Percentiles rank a stretch among this genome's conserved stretches.
These are phyloP conservation scores for Dioctria linearis DNA, from an alignment of 2,888 invertebrate species.

Conservation along the genomic window DNA sequence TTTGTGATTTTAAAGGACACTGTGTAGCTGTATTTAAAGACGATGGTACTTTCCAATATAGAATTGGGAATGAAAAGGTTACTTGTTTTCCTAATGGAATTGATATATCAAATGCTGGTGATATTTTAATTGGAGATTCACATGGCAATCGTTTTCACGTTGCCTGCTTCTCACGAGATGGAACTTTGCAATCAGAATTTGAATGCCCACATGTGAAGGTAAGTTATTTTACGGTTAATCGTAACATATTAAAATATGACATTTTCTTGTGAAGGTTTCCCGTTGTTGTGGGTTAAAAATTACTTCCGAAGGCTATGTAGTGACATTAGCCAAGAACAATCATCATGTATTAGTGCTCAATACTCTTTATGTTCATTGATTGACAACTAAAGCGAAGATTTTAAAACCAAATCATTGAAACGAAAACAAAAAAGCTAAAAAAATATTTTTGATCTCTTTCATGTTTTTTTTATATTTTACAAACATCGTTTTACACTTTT, in stretches of 20 bases:
- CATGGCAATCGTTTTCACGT: slow-evolving; percentile 98
- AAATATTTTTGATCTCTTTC: slow-evolving; percentile 62
- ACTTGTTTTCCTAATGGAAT: slow-evolving; percentile 99
- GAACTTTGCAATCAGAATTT: slow-evolving; percentile 89
- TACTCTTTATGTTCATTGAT: slow-evolving; percentile 93
- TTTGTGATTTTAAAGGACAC: slow-evolving; percentile 98
- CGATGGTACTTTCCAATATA: slow-evolving; percentile 90
- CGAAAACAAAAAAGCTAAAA: slow-evolving; percentile 59
- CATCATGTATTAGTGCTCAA: slow-evolving; percentile 97
- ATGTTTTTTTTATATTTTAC: slow-evolving; percentile 61
- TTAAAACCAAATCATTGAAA: slow-evolving; percentile 61
- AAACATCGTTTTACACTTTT: slow-evolving; percentile 55
- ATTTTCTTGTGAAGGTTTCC: slow-evolving; percentile 79
- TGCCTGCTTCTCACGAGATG: slow-evolving; percentile 93
- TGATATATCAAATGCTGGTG: slow-evolving; percentile 97
- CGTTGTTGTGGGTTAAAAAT: slow-evolving; percentile 98
- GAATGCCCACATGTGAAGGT: slow-evolving; percentile 99
- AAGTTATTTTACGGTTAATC: slow-evolving; percentile 61
- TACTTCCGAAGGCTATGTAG: slow-evolving; percentile 96
- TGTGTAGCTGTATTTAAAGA: slow-evolving; percentile 97
- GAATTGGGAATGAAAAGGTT: slow-evolving; percentile 95
- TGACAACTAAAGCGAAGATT: slow-evolving; percentile 69
- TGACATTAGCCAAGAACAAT: slow-evolving; percentile 98
- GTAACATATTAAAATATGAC: slow-evolving; percentile 7
- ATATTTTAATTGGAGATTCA: slow-evolving; percentile 96